Evolutionary conservation across 2,113 vertebrate genomes (phyloP), one percentile per base, ranked within the genome.

Genomic region (Apistogramma diplotaenia): DNA sequence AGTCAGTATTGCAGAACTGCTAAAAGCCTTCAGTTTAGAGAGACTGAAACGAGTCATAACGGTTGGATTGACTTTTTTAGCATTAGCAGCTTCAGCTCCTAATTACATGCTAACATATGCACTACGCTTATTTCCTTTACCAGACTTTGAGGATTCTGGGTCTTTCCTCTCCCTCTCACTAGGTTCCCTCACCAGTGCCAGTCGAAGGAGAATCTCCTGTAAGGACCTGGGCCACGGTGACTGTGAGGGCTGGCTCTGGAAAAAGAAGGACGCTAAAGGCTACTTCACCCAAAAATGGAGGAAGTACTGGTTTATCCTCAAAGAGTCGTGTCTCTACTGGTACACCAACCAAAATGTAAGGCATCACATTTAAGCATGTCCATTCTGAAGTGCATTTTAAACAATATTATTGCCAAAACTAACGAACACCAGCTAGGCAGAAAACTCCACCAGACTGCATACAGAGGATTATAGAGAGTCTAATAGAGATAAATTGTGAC

Each of bases 271-370:
- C 13, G 96, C 96, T 81, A 97, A 96, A 95, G 96, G 96, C 33
- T 96, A 97, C 91, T 97, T 97, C 89, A 96, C 96, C 35, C 96
- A 97, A 92, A 97, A 96, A 83, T 98, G 97, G 97, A 97, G 97
- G 85, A 97, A 96, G 82, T 97, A 97, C 92, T 98, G 97, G 97
- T 98, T 98, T 75, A 96, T 97, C 80, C 94, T 98, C 87, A 97
- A 97, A 88, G 96, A 97, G 79, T 97, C 96, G 0, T 96, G 96
- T 76, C 94, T 98, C 59, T 98, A 97, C 94, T 98, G 96, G 97
- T 98, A 97, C 91, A 97, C 96, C 77, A 96, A 98, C 91, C 97
- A 97, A 93, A 97, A 97, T 3, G 97, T 97, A 91, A 97, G 97
- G 6, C 55, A 29, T 58, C 12, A 18, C 27, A 51, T 11, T 16